A percentile compares a stretch with the other conserved stretches of the same genome.
Evolutionary conservation across 2,113 vertebrate genomes (phyloP).

Genomic region (Ursus arctos): DNA sequence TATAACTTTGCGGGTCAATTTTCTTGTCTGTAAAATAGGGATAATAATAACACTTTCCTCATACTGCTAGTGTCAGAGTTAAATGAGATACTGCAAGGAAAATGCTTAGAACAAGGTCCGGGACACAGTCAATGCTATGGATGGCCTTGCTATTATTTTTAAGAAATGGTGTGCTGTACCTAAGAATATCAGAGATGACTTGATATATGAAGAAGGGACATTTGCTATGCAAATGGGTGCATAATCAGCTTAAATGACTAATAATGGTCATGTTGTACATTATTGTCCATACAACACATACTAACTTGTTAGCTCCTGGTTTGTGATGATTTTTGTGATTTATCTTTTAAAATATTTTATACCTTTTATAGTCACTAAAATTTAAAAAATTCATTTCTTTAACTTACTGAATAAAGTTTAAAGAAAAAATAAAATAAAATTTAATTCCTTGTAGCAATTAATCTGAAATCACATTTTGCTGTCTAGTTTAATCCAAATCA

Average conservation of each 20-base stretch:
- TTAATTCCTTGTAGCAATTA: background rate
- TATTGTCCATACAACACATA: background rate
- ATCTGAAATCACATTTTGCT: constrained; percentile 10
- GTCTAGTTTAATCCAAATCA: constrained; percentile 28
- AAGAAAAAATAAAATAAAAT: constrained; percentile 7
- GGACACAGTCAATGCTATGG: background rate
- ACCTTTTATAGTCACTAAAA: constrained; percentile 38
- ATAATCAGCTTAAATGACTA: background rate
- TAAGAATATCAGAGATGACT: background rate
- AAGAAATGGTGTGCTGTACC: background rate
- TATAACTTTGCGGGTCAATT: background rate
- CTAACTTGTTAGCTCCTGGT: background rate
- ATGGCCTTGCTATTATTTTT: background rate
- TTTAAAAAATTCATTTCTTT: background rate
- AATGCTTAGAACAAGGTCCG: background rate
- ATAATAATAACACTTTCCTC: background rate
- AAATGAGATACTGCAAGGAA: background rate
- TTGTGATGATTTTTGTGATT: background rate
- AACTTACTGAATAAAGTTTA: background rate
- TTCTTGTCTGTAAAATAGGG: background rate
- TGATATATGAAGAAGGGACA: background rate
- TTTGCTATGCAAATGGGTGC: background rate
- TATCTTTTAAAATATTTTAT: background rate
- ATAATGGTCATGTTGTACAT: background rate
- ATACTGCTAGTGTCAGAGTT: background rate